These are phyloP conservation scores for Lucifuga dentata DNA, from an alignment of 2,113 vertebrate genomes.

Conservation along the genomic window DNA sequence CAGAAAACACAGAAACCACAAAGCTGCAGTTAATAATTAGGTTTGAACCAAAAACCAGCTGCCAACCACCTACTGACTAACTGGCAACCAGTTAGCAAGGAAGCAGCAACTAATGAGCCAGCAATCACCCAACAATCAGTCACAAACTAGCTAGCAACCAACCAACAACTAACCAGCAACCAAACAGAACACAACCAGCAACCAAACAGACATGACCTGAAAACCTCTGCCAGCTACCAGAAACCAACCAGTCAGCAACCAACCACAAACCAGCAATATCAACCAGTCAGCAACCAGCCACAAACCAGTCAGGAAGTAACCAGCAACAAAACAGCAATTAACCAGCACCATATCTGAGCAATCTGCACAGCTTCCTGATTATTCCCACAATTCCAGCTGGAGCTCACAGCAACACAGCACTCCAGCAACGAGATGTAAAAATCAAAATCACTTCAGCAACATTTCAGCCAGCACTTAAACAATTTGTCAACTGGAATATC, in stretches of 20 bases:
- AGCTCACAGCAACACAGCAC: neutral
- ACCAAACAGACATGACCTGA: slow-evolving; percentile 11
- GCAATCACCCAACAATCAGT: slow-evolving; percentile 17
- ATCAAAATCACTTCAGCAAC: slow-evolving; percentile 12
- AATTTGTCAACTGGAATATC: neutral
- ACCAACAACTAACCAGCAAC: slow-evolving; percentile 11
- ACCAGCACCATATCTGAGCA: too few species aligned
- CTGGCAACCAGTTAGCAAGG: too few species aligned
- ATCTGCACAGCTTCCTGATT: neutral
- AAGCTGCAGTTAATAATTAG: neutral
- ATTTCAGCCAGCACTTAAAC: slow-evolving; percentile 38
- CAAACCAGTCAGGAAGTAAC: neutral
- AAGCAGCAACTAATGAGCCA: neutral
- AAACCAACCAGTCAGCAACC: neutral
- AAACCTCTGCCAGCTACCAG: neutral
- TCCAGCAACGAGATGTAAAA: slow-evolving; percentile 20
- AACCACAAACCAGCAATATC: slow-evolving; percentile 2
- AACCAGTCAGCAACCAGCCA: neutral
- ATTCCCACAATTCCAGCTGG: slow-evolving; percentile 13
- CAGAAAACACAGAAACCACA: neutral
- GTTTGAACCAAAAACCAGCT: neutral
- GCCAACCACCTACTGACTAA: too few species aligned
- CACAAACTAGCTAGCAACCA: neutral
- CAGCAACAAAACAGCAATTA: neutral
- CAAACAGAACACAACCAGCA: slow-evolving; percentile 31